These are phyloP conservation scores for Gymnogyps californianus DNA, from an alignment of 2,113 vertebrate species.

Conservation along the genomic window DNA sequence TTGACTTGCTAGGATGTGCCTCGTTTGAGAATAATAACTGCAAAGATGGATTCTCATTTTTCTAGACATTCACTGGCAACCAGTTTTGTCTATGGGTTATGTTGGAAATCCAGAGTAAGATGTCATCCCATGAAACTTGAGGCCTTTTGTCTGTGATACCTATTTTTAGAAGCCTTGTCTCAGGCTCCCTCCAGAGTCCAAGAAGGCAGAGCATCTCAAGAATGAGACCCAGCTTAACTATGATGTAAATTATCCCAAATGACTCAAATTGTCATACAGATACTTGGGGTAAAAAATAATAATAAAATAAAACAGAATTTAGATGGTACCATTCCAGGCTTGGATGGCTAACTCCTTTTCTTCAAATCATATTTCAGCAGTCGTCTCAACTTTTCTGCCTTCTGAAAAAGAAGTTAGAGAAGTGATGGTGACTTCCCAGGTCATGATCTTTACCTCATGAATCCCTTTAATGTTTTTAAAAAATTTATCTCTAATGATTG, in stretches of 20 bases:
- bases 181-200: neutral
- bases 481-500: neutral
- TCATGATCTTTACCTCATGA: neutral
- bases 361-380: neutral
- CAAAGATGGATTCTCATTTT: neutral
- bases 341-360: neutral
- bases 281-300: neutral
- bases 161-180: neutral
- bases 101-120: neutral
- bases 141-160: neutral
- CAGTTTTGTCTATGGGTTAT: neutral
- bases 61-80: neutral
- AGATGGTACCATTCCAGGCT: neutral
- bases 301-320: neutral
- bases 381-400: neutral
- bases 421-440: neutral
- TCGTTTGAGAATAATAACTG: neutral
- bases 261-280: neutral
- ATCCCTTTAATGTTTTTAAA: neutral
- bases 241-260: neutral
- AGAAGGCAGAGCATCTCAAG: neutral
- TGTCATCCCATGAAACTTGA: neutral
- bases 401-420: neutral
- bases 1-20: neutral
- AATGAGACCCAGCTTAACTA: neutral